These are phyloP conservation scores for Phaethornis superciliosus DNA, from an alignment of 2,113 vertebrate genomes.

Conservation along the genomic window DNA sequence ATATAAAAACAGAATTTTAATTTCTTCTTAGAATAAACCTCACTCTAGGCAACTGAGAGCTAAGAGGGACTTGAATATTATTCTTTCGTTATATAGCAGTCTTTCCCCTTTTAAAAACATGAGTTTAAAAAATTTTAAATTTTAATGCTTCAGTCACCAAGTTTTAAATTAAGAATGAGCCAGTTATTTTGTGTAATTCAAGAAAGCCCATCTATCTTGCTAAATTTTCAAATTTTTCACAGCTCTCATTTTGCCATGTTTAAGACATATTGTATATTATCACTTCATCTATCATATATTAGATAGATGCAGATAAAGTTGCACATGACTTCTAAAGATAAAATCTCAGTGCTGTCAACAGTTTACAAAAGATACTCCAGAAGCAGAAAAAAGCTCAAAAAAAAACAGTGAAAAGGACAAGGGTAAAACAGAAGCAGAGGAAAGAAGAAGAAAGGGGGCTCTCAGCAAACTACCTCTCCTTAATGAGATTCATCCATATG, in stretches of 20 bases:
- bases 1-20: background rate
- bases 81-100: background rate
- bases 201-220: slow-evolving; percentile 22
- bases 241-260: slow-evolving; percentile 33
- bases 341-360: background rate
- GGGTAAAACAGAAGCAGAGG: background rate
- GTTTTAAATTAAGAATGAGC: slow-evolving; percentile 46
- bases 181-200: slow-evolving; percentile 1
- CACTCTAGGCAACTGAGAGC: background rate
- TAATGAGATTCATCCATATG: slow-evolving; percentile 22
- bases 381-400: background rate
- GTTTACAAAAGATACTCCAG: background rate
- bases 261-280: slow-evolving; percentile 39
- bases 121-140: background rate
- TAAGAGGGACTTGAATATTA: background rate
- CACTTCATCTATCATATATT: slow-evolving; percentile 45
- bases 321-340: background rate
- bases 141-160: background rate
- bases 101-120: slow-evolving; percentile 10
- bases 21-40: background rate
- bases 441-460: background rate
- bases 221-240: slow-evolving; percentile 57
- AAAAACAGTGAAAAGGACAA: background rate
- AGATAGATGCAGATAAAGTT: background rate
- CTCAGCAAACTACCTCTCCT: background rate